phyloP scores from a whole-genome alignment of 1,140 invertebrate species.

The Dendrolimus kikuchii region DNA sequence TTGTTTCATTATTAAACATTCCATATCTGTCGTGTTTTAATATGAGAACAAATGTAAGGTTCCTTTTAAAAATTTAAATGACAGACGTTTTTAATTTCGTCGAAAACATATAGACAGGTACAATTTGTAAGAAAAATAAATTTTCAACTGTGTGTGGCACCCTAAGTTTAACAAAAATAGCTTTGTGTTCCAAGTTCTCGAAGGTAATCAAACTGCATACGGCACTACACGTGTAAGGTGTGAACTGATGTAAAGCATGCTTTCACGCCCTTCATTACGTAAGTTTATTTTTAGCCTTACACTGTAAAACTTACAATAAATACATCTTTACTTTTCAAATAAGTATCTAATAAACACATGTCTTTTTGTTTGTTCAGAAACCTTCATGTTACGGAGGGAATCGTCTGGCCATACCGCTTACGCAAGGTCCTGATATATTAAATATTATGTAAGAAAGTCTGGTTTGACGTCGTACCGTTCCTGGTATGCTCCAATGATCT shows the following conservation, averaged over 20 bases:
- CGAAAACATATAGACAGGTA: too few relatives aligned
- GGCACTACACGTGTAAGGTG: conserved; percentile 62
- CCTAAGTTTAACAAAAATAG: conserved; percentile 44
- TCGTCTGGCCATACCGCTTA: too few relatives aligned
- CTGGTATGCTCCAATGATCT: too few relatives aligned
- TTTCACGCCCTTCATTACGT: conserved; percentile 38
- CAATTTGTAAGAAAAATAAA: background rate
- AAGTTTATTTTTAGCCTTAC: conserved; percentile 47
- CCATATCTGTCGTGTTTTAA: too few relatives aligned
- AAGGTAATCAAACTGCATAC: conserved; percentile 50
- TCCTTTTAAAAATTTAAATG: too few relatives aligned
- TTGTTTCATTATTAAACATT: too few relatives aligned
- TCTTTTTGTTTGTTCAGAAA: conserved; percentile 5
- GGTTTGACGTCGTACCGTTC: too few relatives aligned
- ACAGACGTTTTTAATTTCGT: too few relatives aligned
- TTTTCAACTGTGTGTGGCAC: conserved; percentile 14
- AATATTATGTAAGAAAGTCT: too few relatives aligned
- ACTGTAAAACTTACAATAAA: conserved; percentile 43
- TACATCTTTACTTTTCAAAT: conserved; percentile 42
- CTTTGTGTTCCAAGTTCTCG: conserved; percentile 15
- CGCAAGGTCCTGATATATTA: too few relatives aligned
- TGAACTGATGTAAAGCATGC: conserved; percentile 48
- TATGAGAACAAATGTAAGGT: too few relatives aligned
- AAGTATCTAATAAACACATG: conserved; percentile 14
- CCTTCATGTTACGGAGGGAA: too few relatives aligned